These are phyloP conservation scores for Equus quagga DNA, from an alignment of 2,113 vertebrate genomes.

Conservation along the genomic window DNA sequence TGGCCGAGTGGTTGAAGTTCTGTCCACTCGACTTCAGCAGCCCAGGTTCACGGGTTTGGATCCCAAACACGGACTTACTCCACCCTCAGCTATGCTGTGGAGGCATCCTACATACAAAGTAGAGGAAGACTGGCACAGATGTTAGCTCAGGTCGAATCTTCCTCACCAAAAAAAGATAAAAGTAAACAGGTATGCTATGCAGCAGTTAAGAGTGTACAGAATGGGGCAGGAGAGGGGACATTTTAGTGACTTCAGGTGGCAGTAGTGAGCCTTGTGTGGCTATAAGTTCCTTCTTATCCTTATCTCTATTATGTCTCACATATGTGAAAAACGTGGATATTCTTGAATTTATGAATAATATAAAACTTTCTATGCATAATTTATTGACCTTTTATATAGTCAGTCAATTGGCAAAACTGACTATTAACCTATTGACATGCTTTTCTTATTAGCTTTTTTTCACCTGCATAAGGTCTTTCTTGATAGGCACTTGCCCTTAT, in stretches of 20 bases:
- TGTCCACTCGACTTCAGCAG: no score
- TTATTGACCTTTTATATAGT: background rate
- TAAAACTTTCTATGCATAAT: background rate
- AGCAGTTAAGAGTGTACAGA: background rate
- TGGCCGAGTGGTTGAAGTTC: no score
- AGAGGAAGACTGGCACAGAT: no score
- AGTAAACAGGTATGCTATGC: background rate
- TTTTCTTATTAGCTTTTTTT: background rate
- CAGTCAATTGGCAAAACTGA: background rate
- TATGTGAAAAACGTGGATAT: background rate
- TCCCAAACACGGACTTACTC: no score
- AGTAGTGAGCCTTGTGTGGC: background rate
- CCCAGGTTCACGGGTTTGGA: no score
- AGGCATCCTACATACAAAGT: no score
- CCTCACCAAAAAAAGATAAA: no score
- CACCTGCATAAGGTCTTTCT: background rate
- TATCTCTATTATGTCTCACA: background rate
- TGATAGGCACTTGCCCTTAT: background rate
- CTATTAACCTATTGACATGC: background rate
- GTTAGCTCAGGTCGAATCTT: no score
- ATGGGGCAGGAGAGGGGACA: accelerated
- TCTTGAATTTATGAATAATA: background rate
- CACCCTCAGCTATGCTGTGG: no score
- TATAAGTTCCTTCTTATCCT: background rate
- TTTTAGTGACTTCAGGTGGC: background rate